These are phyloP conservation scores for Alviniconcha strummeri DNA, from an alignment of 2,888 invertebrate species.

Conservation along the genomic window DNA sequence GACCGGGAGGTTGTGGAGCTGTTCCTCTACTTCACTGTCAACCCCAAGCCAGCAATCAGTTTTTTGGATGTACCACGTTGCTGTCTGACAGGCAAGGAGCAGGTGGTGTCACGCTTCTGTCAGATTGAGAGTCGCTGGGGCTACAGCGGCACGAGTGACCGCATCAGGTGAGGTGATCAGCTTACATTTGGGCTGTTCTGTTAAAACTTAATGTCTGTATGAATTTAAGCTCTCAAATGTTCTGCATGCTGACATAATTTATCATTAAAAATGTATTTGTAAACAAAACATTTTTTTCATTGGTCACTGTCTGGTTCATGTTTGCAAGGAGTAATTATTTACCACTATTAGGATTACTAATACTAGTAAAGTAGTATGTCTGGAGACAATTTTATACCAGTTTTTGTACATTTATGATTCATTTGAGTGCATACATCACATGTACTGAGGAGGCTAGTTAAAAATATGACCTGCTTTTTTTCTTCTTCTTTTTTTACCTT, in stretches of 20 bases:
- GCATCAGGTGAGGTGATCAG: constrained; percentile 79
- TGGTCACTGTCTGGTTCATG: too few relatives aligned
- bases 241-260: not conserved
- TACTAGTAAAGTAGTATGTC: too few relatives aligned
- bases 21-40: constrained; percentile 77
- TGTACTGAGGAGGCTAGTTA: too few relatives aligned
- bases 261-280: not conserved
- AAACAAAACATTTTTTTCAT: too few relatives aligned
- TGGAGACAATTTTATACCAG: too few relatives aligned
- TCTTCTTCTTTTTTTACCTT: not conserved
- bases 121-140: constrained; percentile 89
- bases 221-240: not conserved
- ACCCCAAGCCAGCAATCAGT: constrained; percentile 84
- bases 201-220: not conserved
- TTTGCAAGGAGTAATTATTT: too few relatives aligned
- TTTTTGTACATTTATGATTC: too few relatives aligned
- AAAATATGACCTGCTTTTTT: not conserved
- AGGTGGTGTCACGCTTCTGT: constrained; percentile 84
- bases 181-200: too few relatives aligned
- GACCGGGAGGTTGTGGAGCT: constrained; percentile 84
- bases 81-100: constrained; percentile 86
- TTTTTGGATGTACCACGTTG: constrained; percentile 82
- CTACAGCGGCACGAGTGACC: constrained; percentile 87
- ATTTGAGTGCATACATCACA: too few relatives aligned
- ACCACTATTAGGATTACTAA: too few relatives aligned